Conservation (phyloP, 2,797 vertebrate genomes). For the Lophius americanus region DNA sequence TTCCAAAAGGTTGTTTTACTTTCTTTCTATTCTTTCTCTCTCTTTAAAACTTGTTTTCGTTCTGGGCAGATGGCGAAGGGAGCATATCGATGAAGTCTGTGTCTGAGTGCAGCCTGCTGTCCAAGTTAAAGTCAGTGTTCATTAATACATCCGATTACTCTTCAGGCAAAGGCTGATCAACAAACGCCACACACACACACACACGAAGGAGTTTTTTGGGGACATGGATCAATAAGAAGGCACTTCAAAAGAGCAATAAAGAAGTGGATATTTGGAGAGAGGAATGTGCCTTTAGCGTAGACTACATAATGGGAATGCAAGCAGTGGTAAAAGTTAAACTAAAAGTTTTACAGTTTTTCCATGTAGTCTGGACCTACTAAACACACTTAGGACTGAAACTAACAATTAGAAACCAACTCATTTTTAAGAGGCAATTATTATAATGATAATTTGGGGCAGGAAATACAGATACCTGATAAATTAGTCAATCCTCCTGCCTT, state of each 20-base stretch:
- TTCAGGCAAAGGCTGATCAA: slow-evolving; percentile 54
- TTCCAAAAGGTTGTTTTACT: slow-evolving; percentile 51
- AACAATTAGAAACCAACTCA: no score
- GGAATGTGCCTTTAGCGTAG: slow-evolving; percentile 45
- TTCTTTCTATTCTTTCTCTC: slow-evolving; percentile 34
- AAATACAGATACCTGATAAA: no score
- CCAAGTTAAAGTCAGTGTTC: slow-evolving; percentile 66
- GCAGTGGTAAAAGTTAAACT: slow-evolving; percentile 15
- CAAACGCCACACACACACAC: slow-evolving; percentile 25
- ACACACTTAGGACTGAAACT: slow-evolving; percentile 1
- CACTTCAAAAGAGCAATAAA: slow-evolving; percentile 62
- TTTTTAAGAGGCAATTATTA: no score
- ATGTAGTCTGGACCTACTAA: slow-evolving; percentile 2
- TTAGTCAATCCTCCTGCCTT: no score
- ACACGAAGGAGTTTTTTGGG: slow-evolving; percentile 46
- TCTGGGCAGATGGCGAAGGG: slow-evolving; percentile 43
- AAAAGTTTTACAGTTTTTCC: slow-evolving; percentile 24
- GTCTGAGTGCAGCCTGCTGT: slow-evolving; percentile 67
- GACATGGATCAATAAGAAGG: slow-evolving; percentile 60
- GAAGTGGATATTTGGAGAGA: slow-evolving; percentile 48
- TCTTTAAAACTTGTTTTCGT: slow-evolving; percentile 67
- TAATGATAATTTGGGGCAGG: no score
- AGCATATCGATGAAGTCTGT: slow-evolving; percentile 68
- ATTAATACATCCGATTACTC: slow-evolving; percentile 77
- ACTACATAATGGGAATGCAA: slow-evolving; percentile 43